phyloP scores from a whole-genome alignment of 2,797 vertebrate genomes.

The Pogoniulus pusillus region DNA sequence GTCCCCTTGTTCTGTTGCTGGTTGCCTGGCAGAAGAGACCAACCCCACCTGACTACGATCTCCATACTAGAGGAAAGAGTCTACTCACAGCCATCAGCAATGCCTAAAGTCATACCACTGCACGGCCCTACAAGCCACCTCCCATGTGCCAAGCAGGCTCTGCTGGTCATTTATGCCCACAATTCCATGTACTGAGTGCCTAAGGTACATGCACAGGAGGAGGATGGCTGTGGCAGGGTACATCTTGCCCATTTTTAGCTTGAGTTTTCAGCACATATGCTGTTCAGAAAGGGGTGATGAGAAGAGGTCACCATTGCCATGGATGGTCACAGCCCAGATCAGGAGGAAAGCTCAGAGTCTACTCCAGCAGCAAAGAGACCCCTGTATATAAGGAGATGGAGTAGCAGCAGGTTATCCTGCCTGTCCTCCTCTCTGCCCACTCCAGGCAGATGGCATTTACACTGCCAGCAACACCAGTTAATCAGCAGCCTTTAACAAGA shows the following conservation, averaged over 20 bases:
- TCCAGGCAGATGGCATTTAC: neutral
- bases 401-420: neutral
- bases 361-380: neutral
- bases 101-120: neutral
- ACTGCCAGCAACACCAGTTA: neutral
- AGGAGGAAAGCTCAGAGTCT: neutral
- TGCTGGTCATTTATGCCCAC: neutral
- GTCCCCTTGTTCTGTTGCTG: too few species aligned
- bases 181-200: accelerated
- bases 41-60: too few species aligned
- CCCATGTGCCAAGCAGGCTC: accelerated
- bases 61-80: neutral
- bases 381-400: accelerated
- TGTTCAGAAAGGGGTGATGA: neutral
- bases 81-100: neutral
- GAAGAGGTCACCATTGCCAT: neutral
- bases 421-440: neutral
- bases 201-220: accelerated
- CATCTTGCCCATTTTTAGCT: neutral
- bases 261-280: neutral
- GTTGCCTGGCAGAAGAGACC: too few species aligned
- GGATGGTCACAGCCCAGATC: neutral
- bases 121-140: accelerated
- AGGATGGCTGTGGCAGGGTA: neutral
- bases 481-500: neutral